These are phyloP conservation scores for Bucco capensis DNA, from an alignment of 2,113 vertebrate genomes.

Conservation along the genomic window DNA sequence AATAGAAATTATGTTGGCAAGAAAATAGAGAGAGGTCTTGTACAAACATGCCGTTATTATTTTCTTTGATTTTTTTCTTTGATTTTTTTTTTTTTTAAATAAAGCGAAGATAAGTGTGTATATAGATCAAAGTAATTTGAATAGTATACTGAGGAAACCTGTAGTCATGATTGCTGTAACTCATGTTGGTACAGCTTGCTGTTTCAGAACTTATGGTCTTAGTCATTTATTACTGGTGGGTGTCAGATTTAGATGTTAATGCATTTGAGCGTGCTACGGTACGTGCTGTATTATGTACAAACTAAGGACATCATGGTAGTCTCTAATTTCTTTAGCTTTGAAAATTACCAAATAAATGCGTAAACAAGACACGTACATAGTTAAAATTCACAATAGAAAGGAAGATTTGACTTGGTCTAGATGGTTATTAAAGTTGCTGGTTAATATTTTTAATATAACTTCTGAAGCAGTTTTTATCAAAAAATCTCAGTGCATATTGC, in stretches of 20 bases:
- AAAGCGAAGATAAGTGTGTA: neutral
- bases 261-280: neutral
- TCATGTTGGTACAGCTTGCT: neutral
- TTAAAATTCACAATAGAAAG: slow-evolving; percentile 3
- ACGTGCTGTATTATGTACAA: neutral
- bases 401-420: slow-evolving; percentile 5
- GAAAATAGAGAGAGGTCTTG: neutral
- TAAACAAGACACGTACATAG: neutral
- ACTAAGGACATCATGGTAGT: neutral
- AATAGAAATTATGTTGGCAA: neutral
- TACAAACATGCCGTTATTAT: neutral
- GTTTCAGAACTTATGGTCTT: neutral
- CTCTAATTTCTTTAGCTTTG: slow-evolving; percentile 36
- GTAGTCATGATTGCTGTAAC: neutral
- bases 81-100: neutral
- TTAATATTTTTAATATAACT: slow-evolving; percentile 61
- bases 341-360: slow-evolving; percentile 29
- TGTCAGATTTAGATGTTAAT: neutral
- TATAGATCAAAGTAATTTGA: slow-evolving; percentile 15
- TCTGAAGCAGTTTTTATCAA: slow-evolving; percentile 45
- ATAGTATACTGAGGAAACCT: neutral
- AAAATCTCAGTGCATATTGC: slow-evolving; percentile 52
- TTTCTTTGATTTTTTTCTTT: neutral
- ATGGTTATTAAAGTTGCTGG: slow-evolving; percentile 22
- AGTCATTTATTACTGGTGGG: neutral